Evolutionary conservation across 2,113 vertebrate genomes (phyloP), one percentile per base, ranked within the genome.

Genomic region (Pomatorhinus ruficollis): DNA sequence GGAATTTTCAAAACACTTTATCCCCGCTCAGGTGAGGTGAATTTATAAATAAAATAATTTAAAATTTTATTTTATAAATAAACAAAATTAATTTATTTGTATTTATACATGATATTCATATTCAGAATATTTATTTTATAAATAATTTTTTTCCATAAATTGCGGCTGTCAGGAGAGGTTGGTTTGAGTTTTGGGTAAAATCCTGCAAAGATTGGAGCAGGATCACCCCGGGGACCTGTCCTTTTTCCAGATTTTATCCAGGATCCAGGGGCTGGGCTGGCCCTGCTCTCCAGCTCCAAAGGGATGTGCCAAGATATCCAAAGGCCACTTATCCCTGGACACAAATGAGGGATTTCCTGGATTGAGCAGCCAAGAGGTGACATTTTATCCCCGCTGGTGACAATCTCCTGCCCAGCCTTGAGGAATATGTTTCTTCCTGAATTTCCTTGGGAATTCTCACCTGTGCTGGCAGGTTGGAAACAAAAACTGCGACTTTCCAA

Each of bases 161-260:
- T 21, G 5, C 1, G 10, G 6, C 35, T 33, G 12, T n/a, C 19
- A 19, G 60, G 31, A 24, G 40, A 53, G 27, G 4, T 21, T 59
- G 21, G 5, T 59, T 66, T 47, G 42, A 13, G 33, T 56, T 56
- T 53, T 15, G 10, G 14, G 75, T 12, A 15, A 15, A 79, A 24
- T 40, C 30, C 13, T 53, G 17, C 10, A 2, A 6, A 59, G 4
- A 9, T 11, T 39, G 35, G 35, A 45, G 33, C 50, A 3, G 35
- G 1, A 14, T 49, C 19, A 4, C 16, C 18, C 5, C 16, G 9
- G 2, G 5, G 45, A 40, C 7, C 1, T 4, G 0, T 11, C 5
- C 1, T 1, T 49, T 71, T 24, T 1, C 42, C 52, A 50, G 44
- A 16, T 5, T 2, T 63, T 28, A 13, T 45, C 60, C 39, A 25